Base-by-base conservation (phyloP, 2,888 invertebrate species). In the Barypeithes pellucidus region DNA sequence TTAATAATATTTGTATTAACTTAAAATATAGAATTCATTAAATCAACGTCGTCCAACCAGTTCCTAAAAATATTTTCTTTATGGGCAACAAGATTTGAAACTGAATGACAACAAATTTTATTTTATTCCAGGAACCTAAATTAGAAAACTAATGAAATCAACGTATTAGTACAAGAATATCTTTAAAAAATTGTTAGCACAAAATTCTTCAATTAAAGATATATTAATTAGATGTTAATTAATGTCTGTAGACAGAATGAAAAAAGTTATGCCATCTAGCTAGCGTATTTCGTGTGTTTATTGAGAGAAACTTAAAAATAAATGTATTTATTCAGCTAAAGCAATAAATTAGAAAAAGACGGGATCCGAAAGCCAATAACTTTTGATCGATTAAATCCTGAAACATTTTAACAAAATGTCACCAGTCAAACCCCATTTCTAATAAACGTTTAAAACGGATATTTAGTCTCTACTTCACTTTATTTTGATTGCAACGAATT, bases 351-450 rank as follows among this genome's bases (percentile, higher is more conserved):
- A 63, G 62, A 36, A 63, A 63, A 63, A 29, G 36, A 63, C 47
- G 47, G 36, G 33, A 63, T 16, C 63, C 47, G 24, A 41, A 50
- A 66, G 43, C 66, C 54, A 39, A 54, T 66, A 66, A 66, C 22
- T 66, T 66, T 66, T 57, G 54, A 66, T 66, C 67, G 67, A 67
- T 67, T 54, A 54, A 66, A 57, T 66, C 66, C 57, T 41, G 43
- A 66, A 66, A 66, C 66, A 66, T 66, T 66, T 66, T 66, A 66
- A 66, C 66, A 57, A 66, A 66, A 66, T 57, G 66, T 57, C 66
- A 66, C 54, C 57, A 54, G 66, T 57, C 66, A 66, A 57, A 57
- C 43, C 43, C 66, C 36, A 66, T 66, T 66, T 54, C 54, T 66
- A 66, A 57, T 66, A 54, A 66, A 66, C 57, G 54, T 66, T 66